Evolutionary conservation across 2,113 vertebrate genomes (phyloP).

Genomic region (Ammospiza nelsoni): DNA sequence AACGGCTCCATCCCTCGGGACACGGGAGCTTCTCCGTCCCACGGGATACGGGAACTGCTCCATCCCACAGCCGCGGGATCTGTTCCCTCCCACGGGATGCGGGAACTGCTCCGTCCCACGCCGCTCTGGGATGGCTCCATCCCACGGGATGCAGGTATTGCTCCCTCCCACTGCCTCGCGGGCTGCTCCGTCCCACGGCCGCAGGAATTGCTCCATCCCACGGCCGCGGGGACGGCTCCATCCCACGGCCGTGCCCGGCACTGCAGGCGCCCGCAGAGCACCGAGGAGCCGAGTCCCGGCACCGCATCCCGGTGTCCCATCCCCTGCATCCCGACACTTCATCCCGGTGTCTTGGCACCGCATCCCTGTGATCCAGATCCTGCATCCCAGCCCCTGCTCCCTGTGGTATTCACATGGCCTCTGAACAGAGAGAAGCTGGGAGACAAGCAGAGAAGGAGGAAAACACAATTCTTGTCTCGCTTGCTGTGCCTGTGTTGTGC

Average conservation of each 20-base stretch:
- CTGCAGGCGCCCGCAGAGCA: neutral
- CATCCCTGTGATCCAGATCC: neutral
- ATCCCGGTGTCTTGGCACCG: rapidly evolving
- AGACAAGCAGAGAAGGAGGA: too few species aligned
- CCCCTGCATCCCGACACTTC: too few species aligned
- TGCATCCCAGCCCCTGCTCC: too few species aligned
- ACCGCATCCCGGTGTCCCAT: too few species aligned
- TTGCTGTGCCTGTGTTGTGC: too few species aligned
- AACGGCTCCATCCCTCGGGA: neutral
- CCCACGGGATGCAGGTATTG: neutral
- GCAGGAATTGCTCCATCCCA: neutral
- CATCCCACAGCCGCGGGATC: neutral
- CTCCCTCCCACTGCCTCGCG: neutral
- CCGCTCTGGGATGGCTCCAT: neutral
- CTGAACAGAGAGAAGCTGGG: too few species aligned
- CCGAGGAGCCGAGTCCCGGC: rapidly evolving
- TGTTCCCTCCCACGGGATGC: neutral
- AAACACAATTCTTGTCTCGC: too few species aligned
- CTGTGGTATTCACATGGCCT: too few species aligned
- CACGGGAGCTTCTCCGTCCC: neutral
- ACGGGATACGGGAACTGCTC: neutral
- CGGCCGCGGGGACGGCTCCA: neutral
- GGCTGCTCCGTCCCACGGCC: neutral
- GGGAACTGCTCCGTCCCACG: neutral
- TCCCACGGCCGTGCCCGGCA: neutral